phyloP scores from a whole-genome alignment of 2,797 vertebrate species.

The Glossophaga mutica region DNA sequence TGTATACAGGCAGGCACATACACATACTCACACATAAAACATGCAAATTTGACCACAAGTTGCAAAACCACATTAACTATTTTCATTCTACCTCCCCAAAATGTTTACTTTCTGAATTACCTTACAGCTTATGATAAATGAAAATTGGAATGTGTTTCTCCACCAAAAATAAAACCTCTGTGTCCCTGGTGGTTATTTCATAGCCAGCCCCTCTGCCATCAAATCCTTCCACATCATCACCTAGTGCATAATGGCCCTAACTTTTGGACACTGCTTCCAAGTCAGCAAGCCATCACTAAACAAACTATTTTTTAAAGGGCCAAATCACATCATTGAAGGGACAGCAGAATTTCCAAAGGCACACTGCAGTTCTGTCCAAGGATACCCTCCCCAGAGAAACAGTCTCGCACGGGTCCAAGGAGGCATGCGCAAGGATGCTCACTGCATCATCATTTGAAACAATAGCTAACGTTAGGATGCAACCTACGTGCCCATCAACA shows the following conservation, averaged over 20 bases:
- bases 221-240: not conserved
- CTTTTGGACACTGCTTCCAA: not conserved
- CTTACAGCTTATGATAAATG: not conserved
- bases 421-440: not conserved
- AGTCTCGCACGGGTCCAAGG: not conserved
- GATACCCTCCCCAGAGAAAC: not conserved
- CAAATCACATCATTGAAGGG: not conserved
- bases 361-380: not conserved
- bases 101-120: not conserved
- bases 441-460: not conserved
- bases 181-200: not conserved
- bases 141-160: not conserved
- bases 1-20: not conserved
- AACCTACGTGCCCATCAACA: not conserved
- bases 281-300: not conserved
- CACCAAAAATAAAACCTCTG: not conserved
- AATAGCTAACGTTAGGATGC: not conserved
- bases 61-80: not conserved
- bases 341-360: not conserved
- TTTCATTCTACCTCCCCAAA: not conserved
- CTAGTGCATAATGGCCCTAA: not conserved
- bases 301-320: not conserved
- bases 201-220: not conserved
- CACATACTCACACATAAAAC: not conserved
- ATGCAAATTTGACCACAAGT: not conserved